Conservation (phyloP, 1,140 invertebrate species). For the Thereuonema tuberculata region DNA sequence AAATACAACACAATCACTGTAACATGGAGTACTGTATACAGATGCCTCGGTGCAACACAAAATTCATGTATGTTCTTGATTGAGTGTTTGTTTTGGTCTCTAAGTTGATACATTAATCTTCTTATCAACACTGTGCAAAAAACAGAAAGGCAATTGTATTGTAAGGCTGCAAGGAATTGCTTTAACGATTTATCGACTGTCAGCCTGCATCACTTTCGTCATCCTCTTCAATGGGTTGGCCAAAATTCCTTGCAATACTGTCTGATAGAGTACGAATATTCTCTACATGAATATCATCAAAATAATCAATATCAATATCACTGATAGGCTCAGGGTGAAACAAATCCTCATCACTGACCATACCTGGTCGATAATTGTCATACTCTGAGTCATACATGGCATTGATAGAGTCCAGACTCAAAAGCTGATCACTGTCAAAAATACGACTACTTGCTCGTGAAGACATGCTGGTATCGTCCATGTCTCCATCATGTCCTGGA, state of each 20-base stretch:
- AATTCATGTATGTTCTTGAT: too few relatives aligned
- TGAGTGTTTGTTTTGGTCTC: too few relatives aligned
- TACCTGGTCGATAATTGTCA: slow-evolving; percentile 41
- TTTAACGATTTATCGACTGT: too few relatives aligned
- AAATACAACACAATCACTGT: too few relatives aligned
- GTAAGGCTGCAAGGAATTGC: too few relatives aligned
- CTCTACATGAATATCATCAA: slow-evolving; percentile 54
- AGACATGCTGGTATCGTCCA: slow-evolving; percentile 53
- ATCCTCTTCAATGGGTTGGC: slow-evolving; percentile 35
- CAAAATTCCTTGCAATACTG: slow-evolving; percentile 57
- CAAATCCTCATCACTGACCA: slow-evolving; percentile 31
- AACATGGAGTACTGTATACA: too few relatives aligned
- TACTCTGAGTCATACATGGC: slow-evolving; percentile 74
- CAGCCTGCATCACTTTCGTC: slow-evolving; percentile 12
- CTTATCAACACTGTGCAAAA: too few relatives aligned
- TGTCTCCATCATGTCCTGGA: slow-evolving; percentile 29
- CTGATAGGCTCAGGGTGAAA: slow-evolving; percentile 31
- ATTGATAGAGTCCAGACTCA: slow-evolving; percentile 60
- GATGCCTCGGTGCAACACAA: too few relatives aligned
- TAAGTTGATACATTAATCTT: too few relatives aligned
- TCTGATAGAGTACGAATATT: slow-evolving; percentile 59
- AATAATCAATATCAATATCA: slow-evolving; percentile 31
- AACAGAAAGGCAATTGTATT: too few relatives aligned
- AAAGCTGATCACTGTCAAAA: slow-evolving; percentile 55
- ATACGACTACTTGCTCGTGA: slow-evolving; percentile 60